Base-by-base conservation (phyloP, 2,888 invertebrate species). In the Dryococelus australis region DNA sequence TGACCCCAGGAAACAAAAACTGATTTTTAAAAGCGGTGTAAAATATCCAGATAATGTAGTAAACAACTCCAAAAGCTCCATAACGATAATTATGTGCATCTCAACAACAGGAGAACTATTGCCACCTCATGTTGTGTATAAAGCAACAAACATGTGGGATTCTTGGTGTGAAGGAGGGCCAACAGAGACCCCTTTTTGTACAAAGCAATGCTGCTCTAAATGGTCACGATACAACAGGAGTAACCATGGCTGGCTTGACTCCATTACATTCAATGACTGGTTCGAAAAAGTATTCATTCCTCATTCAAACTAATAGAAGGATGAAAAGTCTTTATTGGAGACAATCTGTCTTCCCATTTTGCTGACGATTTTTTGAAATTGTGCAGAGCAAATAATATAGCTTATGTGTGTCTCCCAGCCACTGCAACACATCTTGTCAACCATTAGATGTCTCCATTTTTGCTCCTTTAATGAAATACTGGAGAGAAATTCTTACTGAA, bases 221-320 rank as follows among this genome's bases (percentile, higher is more conserved):
- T 83, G 86, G 24, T 78, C 89, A 24, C 26, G 89, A 20, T 90
- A 90, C 87, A 90, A 90, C 87, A 43, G 89, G 10, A 89, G 88
- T 1, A 88, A 87, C 79, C 89, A 88, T 81, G 91, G 91, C 4
- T 92, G 91, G 91, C 91, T 92, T 89, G 91, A 92, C 86, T 28
- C 86, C 43, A 35, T 47, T 3, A 87, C 86, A 65, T 91, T 92
- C 88, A 88, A 89, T 80, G 91, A 91, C 87, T 91, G 91, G 92
- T 91, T 92, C 87, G 35, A 89, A 43, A 88, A 85, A 43, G 27
- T 89, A 27, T 88, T 90, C 65, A 83, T 92, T 27, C 90, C 90
- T 27, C 88, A 89, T 85, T 65, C 89, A 26, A 89, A 47, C 8
- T 47, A 86, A 85, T 88, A 26, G 87, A 87, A 65, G 90, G 90